A percentile compares a stretch with the other conserved stretches of the same genome.
Evolutionary conservation across 2,888 invertebrate genomes (phyloP).

Genomic region (Himalopsyche japonica): DNA sequence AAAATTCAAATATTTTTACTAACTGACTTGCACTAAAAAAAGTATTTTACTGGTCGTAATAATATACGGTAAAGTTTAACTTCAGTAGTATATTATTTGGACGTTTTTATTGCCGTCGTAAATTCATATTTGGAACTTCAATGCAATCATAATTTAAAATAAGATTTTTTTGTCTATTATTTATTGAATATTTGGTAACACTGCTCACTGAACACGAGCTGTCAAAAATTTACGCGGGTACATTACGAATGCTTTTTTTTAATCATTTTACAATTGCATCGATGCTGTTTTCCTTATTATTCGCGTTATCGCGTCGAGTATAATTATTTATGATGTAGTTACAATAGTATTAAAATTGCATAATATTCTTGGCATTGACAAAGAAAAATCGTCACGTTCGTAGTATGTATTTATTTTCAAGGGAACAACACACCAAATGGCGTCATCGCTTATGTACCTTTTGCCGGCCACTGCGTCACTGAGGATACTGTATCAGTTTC

Average conservation of each 20-base stretch:
- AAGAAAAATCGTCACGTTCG: not conserved
- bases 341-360: not conserved
- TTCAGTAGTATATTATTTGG: too few species aligned
- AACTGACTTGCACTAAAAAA: too few species aligned
- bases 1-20: too few species aligned
- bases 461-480: too few species aligned
- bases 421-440: not conserved
- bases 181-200: not conserved
- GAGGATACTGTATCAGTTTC: too few species aligned
- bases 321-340: not conserved
- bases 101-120: too few species aligned
- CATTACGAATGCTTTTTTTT: not conserved
- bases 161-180: too few species aligned
- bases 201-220: not conserved
- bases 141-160: too few species aligned
- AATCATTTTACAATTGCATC: too few species aligned
- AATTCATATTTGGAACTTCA: too few species aligned
- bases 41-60: too few species aligned
- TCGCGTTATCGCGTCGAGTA: not conserved
- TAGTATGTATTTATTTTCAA: not conserved
- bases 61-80: too few species aligned
- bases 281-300: not conserved
- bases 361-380: not conserved
- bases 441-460: not conserved
- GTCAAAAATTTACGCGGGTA: not conserved